Evolutionary conservation across 2,797 vertebrate species (phyloP).

Genomic region (Melanogrammus aeglefinus): DNA sequence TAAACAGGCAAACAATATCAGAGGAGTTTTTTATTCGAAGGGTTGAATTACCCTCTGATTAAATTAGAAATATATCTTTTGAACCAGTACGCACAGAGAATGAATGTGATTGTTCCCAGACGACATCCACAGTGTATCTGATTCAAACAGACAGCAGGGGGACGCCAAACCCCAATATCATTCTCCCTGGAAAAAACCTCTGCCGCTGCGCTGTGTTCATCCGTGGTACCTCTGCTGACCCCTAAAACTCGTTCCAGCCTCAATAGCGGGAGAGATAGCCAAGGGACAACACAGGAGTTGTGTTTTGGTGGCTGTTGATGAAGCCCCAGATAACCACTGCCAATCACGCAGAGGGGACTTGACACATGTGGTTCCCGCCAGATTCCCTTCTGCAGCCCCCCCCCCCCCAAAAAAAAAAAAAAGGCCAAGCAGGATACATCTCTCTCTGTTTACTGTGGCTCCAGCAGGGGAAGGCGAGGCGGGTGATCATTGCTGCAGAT

Average conservation of each 20-base stretch:
- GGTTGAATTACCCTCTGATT: neutral
- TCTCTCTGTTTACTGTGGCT: neutral
- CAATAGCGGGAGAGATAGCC: neutral
- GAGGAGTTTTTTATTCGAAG: neutral
- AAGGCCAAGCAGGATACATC: neutral
- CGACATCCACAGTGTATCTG: neutral
- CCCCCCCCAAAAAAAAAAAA: neutral
- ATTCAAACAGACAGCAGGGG: neutral
- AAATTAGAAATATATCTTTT: neutral
- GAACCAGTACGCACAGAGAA: neutral
- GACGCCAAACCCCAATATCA: neutral
- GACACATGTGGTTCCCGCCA: neutral
- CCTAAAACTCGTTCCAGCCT: neutral
- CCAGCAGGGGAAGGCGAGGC: neutral
- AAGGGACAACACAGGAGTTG: neutral
- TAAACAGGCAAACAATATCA: neutral
- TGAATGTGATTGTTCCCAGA: neutral
- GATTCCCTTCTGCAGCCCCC: neutral
- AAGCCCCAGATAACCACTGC: neutral
- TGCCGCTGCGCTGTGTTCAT: neutral
- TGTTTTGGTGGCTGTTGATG: neutral
- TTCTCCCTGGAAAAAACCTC: neutral
- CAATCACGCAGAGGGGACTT: neutral
- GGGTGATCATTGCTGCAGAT: neutral
- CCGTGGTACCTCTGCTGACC: neutral